phyloP scores from a whole-genome alignment of 2,888 invertebrate species.

The Achlya flavicornis region DNA sequence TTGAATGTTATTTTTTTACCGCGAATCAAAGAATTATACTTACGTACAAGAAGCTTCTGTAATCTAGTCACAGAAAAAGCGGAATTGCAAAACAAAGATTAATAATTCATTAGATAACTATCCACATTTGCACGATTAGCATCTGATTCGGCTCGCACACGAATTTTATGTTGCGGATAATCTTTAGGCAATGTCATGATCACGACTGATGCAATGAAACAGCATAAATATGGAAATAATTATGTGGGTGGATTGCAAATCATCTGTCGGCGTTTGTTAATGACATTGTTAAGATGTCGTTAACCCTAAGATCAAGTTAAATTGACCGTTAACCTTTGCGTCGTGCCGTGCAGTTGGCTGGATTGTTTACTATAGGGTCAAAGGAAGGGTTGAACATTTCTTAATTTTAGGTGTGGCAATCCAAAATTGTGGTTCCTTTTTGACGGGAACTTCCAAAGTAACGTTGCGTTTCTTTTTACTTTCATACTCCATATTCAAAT shows the following conservation, averaged over 20 bases:
- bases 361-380: not conserved
- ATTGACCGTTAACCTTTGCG: not conserved
- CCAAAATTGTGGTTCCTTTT: not conserved
- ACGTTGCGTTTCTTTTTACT: not conserved
- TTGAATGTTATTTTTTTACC: too few species aligned
- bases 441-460: not conserved
- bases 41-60: too few species aligned
- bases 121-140: conserved; percentile 7
- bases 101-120: conserved; percentile 1
- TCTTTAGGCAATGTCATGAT: conserved; percentile 3
- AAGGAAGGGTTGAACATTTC: not conserved
- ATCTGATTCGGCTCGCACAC: not conserved
- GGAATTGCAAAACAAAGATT: not conserved
- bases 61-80: not conserved
- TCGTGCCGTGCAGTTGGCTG: not conserved
- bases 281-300: conserved; percentile 1
- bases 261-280: not conserved
- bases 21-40: too few species aligned
- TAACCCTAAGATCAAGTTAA: not conserved
- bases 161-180: not conserved
- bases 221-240: not conserved
- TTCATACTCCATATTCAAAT: too few species aligned
- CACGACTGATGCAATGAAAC: not conserved
- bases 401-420: too few species aligned
- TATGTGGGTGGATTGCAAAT: conserved; percentile 3